phyloP scores from a whole-genome alignment of 2,797 vertebrate species.

The Sciurus vulgaris region DNA sequence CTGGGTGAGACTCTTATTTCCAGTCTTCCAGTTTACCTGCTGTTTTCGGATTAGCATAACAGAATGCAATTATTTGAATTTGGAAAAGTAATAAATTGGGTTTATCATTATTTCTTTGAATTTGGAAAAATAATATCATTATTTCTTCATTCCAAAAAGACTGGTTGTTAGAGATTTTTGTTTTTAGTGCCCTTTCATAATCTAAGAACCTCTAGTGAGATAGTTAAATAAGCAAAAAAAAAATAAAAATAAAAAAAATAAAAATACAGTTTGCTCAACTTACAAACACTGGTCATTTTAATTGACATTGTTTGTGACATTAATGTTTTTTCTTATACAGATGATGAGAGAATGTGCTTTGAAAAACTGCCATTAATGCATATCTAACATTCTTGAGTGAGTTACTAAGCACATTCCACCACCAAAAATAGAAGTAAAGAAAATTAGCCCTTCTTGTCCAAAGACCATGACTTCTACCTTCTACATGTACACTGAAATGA shows the following conservation, averaged over 20 bases:
- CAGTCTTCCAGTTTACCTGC: background rate
- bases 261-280: background rate
- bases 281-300: slow-evolving; percentile 38
- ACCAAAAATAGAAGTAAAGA: background rate
- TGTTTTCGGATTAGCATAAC: background rate
- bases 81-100: slow-evolving; percentile 3
- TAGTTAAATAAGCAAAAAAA: background rate
- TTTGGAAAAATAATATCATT: slow-evolving; percentile 31
- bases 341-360: background rate
- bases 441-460: background rate
- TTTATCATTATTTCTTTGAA: slow-evolving; percentile 51
- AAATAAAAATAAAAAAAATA: background rate
- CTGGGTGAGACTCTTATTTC: background rate
- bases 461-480: background rate
- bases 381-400: background rate
- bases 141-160: slow-evolving; percentile 36
- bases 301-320: background rate
- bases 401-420: background rate
- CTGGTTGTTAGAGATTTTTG: slow-evolving; percentile 1
- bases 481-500: background rate
- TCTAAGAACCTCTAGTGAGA: background rate
- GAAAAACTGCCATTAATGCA: background rate
- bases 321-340: background rate
- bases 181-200: background rate
- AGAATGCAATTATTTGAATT: background rate